These are phyloP conservation scores for Phenacoccus solenopsis DNA, from an alignment of 1,140 invertebrate species.

Conservation along the genomic window DNA sequence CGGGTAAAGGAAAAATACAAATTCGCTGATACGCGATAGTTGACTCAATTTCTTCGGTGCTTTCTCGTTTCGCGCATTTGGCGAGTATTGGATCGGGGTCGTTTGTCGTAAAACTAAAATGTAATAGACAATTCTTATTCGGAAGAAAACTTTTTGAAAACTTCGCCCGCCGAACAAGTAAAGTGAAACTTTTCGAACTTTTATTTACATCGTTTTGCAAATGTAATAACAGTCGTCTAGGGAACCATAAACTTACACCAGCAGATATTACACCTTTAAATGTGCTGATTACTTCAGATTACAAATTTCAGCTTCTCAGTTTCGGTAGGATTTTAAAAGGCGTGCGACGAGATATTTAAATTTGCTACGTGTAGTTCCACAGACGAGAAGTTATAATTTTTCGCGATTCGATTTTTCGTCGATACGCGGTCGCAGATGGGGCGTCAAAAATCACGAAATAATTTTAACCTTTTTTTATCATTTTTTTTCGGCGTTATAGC, in stretches of 20 bases:
- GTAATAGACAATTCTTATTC: background rate
- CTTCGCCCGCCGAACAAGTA: background rate
- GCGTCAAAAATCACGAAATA: no score
- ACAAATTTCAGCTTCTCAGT: background rate
- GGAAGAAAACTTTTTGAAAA: background rate
- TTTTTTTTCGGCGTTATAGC: no score
- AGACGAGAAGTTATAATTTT: no score
- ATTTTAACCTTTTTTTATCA: no score
- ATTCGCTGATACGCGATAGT: no score
- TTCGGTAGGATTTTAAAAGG: no score
- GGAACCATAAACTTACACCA: background rate
- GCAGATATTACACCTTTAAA: background rate
- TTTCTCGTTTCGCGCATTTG: background rate
- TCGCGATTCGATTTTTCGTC: no score
- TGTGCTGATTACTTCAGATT: background rate
- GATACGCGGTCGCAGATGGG: no score
- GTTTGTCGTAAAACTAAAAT: background rate
- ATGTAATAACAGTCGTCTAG: background rate
- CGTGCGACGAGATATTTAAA: no score
- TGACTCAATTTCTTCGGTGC: background rate
- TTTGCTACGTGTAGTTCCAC: no score
- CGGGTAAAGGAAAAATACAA: no score
- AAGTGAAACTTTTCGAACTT: background rate
- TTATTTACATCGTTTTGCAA: background rate
- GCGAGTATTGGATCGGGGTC: background rate